Percentiles rank a stretch among this genome's conserved stretches.
phyloP scores from a whole-genome alignment of 2,888 invertebrate species.

The Cotesia congregata region DNA sequence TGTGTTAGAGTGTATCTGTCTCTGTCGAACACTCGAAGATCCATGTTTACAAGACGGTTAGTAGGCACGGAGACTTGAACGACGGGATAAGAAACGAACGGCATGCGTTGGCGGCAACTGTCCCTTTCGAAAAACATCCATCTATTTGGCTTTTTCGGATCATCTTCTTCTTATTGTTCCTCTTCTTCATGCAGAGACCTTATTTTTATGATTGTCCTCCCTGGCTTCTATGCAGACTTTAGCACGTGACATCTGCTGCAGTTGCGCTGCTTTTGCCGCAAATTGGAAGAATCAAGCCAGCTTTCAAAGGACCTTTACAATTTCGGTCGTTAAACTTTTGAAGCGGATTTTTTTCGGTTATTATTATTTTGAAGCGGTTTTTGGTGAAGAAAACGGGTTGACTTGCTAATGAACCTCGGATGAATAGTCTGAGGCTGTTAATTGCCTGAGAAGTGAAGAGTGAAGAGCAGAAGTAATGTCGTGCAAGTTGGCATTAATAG shows the following conservation, averaged over 20 bases:
- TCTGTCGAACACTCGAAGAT: conserved; percentile 36
- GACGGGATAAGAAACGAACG: conserved; percentile 65
- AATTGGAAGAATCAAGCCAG: conserved; percentile 43
- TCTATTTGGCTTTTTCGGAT: conserved; percentile 35
- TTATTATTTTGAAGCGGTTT: too few species aligned
- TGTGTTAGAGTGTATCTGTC: not conserved
- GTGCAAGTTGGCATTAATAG: too few species aligned
- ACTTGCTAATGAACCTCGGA: too few species aligned
- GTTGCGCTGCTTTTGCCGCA: conserved; percentile 8
- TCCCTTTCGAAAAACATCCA: conserved; percentile 66
- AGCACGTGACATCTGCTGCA: conserved; percentile 46
- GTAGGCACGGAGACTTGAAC: conserved; percentile 67
- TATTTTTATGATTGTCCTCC: conserved; percentile 19
- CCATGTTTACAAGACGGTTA: conserved; percentile 63
- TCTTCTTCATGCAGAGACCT: conserved; percentile 25
- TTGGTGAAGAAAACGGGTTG: too few species aligned
- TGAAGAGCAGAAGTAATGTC: too few species aligned
- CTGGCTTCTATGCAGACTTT: conserved; percentile 27
- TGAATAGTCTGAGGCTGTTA: too few species aligned
- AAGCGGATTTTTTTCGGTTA: too few species aligned
- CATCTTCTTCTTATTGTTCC: conserved; percentile 10
- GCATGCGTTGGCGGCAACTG: conserved; percentile 63
- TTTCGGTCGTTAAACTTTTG: not conserved
- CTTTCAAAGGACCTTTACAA: conserved; percentile 28
- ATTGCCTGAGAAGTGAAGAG: too few species aligned